phyloP scores from a whole-genome alignment of 2,113 vertebrate genomes.

The Pseudorhombus dupliciocellatus region DNA sequence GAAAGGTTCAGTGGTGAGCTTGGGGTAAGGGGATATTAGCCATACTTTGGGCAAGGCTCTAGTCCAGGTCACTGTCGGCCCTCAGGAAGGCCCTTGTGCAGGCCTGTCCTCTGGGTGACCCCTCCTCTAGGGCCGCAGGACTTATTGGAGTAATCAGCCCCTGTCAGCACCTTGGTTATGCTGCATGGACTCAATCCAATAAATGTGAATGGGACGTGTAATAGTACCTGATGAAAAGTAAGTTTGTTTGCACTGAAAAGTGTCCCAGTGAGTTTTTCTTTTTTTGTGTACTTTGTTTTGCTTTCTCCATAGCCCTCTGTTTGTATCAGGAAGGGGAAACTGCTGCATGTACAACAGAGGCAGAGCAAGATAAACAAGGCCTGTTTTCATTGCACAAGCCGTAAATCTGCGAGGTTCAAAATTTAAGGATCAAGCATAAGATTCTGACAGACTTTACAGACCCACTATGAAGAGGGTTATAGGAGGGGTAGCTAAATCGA shows the following conservation, averaged over 20 bases:
- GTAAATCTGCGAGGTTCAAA: not conserved
- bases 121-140: constrained; percentile 84
- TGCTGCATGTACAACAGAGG: not conserved
- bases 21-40: constrained; percentile 57
- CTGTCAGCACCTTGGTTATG: constrained; percentile 95
- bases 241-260: constrained; percentile 81
- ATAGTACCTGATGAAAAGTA: constrained; percentile 92
- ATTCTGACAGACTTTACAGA: too few relatives aligned
- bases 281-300: constrained; percentile 17
- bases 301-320: not conserved
- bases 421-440: not conserved
- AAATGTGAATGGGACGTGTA: constrained; percentile 90
- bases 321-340: constrained; percentile 27
- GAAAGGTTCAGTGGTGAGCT: constrained; percentile 29
- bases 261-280: constrained; percentile 80
- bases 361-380: not conserved
- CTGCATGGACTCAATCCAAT: constrained; percentile 90
- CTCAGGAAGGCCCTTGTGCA: constrained; percentile 85
- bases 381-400: not conserved
- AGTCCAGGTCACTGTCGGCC: constrained; percentile 81
- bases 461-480: not conserved
- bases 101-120: constrained; percentile 93
- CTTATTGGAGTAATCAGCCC: constrained; percentile 92
- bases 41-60: constrained; percentile 68
- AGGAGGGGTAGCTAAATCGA: not conserved